Evolutionary conservation across 2,888 invertebrate genomes (phyloP), one percentile per base, ranked within the genome.

Genomic region (Patella depressa): DNA sequence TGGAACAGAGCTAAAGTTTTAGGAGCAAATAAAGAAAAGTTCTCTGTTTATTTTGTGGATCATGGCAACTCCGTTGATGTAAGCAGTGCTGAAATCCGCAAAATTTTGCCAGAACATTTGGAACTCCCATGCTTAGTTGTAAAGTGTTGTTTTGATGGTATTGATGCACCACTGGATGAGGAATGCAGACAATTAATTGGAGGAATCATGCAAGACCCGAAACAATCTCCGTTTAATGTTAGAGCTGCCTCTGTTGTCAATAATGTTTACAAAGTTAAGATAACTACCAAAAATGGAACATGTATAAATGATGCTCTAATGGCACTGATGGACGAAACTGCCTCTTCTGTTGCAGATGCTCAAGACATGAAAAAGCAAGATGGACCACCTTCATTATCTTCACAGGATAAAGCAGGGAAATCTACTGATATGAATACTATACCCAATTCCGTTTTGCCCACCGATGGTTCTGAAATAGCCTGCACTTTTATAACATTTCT

Each of bases 1-100:
- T 88, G 87, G 88, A 87, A 85, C 74, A 77, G 88, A 71, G 86
- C 85, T 34, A 83, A 86, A 70, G 85, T 88, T 11, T n/a, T 81
- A 15, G 72, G 79, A n/a, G 29, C 87, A 9, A 29, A 65, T 0
- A 72, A 75, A 4, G 71, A 73, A 12, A 73, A 79, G 0, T 79
- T 76, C 19, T 77, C 76, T n/a, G 82, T 83, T 9, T 59, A 53
- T 9, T 89, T 84, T 75, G 77, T 90, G n/a, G 90, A 90, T 82
- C 89, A 86, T 81, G 89, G 89, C 1, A 90, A 90, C 80, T 72
- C 73, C 7, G 87, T 88, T 69, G 72, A 71, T 29, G 82, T 82
- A 3, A 70, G 74, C 0, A 79, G 81, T n/a, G 69, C 71, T 11
- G 73, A 73, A 65, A 78, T 90, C 53, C 81, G 84, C 45, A 82